phyloP scores from a whole-genome alignment of 2,113 vertebrate genomes.

The Hyperopisus bebe region DNA sequence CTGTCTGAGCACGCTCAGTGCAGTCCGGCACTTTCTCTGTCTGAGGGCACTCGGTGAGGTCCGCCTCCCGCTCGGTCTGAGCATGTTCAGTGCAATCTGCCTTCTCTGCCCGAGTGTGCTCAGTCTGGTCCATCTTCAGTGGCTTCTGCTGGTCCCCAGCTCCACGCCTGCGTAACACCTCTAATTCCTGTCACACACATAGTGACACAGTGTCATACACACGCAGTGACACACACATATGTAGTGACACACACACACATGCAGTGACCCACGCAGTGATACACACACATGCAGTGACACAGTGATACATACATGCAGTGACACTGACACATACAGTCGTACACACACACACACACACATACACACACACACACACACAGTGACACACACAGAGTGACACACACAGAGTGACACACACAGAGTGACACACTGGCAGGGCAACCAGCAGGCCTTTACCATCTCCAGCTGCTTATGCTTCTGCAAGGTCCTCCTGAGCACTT shows the following conservation, averaged over 20 bases:
- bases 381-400: too few species aligned
- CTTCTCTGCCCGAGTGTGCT: not conserved
- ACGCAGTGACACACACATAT: not conserved
- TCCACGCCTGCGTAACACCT: not conserved
- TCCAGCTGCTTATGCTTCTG: constrained; percentile 69
- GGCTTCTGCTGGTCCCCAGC: not conserved
- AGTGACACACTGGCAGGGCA: not conserved
- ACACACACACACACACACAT: too few species aligned
- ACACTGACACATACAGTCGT: too few species aligned
- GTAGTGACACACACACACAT: not conserved
- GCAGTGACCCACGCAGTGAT: not conserved
- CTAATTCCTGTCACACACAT: not conserved
- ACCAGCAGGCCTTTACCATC: not conserved
- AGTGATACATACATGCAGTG: not conserved
- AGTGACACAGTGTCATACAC: not conserved
- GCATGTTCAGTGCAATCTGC: not conserved
- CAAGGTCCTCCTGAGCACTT: constrained; percentile 68
- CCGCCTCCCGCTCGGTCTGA: not conserved
- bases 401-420: not conserved
- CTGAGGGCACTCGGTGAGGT: not conserved
- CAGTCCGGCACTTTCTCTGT: not conserved
- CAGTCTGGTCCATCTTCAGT: not conserved
- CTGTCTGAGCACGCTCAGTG: not conserved
- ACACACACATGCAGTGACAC: not conserved
- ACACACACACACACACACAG: not conserved